Evolutionary conservation across 2,797 vertebrate genomes (phyloP).

Genomic region (Morus bassanus): DNA sequence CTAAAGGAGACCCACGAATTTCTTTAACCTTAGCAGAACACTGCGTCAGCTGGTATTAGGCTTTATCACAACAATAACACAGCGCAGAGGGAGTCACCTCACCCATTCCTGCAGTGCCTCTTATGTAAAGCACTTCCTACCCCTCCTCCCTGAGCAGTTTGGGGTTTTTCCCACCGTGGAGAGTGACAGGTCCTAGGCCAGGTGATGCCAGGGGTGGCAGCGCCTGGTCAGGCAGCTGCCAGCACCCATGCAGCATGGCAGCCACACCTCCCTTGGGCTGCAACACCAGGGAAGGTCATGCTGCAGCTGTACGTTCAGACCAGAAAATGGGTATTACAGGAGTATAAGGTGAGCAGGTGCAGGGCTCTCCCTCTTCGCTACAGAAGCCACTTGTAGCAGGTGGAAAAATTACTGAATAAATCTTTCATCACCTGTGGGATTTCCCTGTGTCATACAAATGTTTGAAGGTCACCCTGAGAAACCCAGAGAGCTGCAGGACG

Average conservation of each 20-base stretch:
- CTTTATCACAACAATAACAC: not conserved
- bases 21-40: not conserved
- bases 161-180: not conserved
- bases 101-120: not conserved
- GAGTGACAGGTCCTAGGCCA: not conserved
- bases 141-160: not conserved
- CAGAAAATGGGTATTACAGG: not conserved
- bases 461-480: constrained; percentile 13
- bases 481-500: not conserved
- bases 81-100: not conserved
- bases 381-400: not conserved
- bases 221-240: not conserved
- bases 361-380: not conserved
- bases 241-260: not conserved
- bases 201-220: not conserved
- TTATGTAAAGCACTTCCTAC: not conserved
- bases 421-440: not conserved
- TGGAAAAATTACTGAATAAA: not conserved
- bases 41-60: not conserved
- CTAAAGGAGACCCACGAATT: not conserved
- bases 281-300: not conserved
- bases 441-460: rapidly evolving
- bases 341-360: rapidly evolving
- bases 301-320: not conserved
- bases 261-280: not conserved